phyloP scores from a whole-genome alignment of 2,113 vertebrate genomes.

The Psilopsiagon aurifrons region DNA sequence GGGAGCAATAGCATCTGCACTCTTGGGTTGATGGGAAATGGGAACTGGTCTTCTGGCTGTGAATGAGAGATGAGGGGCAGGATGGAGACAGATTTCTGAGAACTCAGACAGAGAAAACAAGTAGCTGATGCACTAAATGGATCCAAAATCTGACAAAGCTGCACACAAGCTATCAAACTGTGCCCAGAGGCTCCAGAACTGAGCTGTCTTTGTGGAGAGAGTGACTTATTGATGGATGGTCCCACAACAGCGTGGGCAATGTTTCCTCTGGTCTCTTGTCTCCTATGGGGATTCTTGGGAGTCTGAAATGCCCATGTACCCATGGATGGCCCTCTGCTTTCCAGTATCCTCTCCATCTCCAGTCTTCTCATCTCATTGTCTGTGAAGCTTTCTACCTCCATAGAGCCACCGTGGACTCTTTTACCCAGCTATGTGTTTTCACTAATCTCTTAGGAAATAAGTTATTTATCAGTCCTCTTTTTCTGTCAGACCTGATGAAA shows the following conservation, averaged over 20 bases:
- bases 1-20: slow-evolving; percentile 9
- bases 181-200: background rate
- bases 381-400: background rate
- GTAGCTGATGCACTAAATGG: slow-evolving; percentile 5
- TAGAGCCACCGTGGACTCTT: background rate
- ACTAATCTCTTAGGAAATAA: background rate
- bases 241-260: rapidly evolving
- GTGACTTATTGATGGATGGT: background rate
- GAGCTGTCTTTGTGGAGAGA: background rate
- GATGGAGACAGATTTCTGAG: slow-evolving; percentile 12
- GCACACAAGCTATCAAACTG: background rate
- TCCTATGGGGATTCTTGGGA: background rate
- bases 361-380: background rate
- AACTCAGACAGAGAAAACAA: background rate
- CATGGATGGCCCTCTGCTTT: rapidly evolving
- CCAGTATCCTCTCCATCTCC: background rate
- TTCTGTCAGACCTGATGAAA: background rate
- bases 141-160: background rate
- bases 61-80: background rate
- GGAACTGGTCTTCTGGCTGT: slow-evolving; percentile 1
- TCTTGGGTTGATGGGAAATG: background rate
- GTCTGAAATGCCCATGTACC: background rate
- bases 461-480: background rate
- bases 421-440: background rate
- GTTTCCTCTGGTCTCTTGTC: background rate